A percentile compares a stretch with the other conserved stretches of the same genome.
Evolutionary conservation across 2,797 vertebrate species (phyloP).

Genomic region (Sternotherus odoratus): DNA sequence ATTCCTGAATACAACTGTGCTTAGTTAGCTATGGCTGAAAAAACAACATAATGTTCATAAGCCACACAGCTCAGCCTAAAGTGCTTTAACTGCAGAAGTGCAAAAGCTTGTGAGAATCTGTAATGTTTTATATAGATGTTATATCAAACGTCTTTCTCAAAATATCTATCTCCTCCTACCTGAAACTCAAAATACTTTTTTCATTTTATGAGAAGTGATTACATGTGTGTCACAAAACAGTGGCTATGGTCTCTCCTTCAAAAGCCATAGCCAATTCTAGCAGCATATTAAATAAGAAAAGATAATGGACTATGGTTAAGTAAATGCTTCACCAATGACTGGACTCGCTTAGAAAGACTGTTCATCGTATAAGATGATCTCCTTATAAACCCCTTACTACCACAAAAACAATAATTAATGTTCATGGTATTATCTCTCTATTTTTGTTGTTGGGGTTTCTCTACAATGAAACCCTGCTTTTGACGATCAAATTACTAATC

Average conservation of each 20-base stretch:
- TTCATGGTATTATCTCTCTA: constrained; percentile 33
- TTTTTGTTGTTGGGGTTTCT: constrained; percentile 29
- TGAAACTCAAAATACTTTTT: constrained; percentile 9
- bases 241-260: constrained; percentile 24
- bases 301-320: constrained; percentile 52
- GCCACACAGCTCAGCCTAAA: neutral
- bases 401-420: constrained; percentile 42
- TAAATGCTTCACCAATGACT: constrained; percentile 42
- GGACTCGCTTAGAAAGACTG: neutral
- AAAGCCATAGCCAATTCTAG: constrained; percentile 50
- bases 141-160: constrained; percentile 1
- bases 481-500: constrained; percentile 5
- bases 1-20: constrained; percentile 50
- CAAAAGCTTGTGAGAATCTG: neutral
- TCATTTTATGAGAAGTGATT: neutral
- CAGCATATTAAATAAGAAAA: constrained; percentile 38
- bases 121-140: constrained; percentile 18
- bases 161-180: constrained; percentile 21
- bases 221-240: constrained; percentile 20
- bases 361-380: neutral
- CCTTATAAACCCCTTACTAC: neutral
- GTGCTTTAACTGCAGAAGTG: neutral
- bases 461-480: constrained; percentile 44
- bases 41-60: neutral
- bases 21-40: constrained; percentile 21